A percentile compares a stretch with the other conserved stretches of the same genome.
Evolutionary conservation across 2,797 vertebrate species (phyloP).

Genomic region (Acipenser ruthenus): DNA sequence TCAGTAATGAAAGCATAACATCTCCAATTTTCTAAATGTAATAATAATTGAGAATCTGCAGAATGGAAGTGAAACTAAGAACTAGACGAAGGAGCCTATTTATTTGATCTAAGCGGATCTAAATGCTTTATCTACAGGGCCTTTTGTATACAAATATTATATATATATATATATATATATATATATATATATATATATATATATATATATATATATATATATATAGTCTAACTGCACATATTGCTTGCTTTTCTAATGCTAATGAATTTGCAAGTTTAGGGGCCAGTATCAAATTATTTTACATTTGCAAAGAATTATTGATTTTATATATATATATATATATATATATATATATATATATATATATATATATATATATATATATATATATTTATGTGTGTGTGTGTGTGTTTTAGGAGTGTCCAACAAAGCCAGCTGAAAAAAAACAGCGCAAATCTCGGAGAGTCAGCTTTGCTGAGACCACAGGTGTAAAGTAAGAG

Average conservation of each 20-base stretch:
- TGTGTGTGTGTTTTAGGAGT: slow-evolving; percentile 38
- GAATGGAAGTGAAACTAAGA: no score
- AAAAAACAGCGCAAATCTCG: slow-evolving; percentile 51
- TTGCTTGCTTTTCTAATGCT: no score
- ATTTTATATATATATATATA: not conserved
- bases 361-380: not conserved
- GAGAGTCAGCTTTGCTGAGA: slow-evolving; percentile 67
- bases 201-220: no score
- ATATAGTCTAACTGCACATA: no score
- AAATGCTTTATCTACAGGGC: not conserved
- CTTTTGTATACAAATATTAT: no score
- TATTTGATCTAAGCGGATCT: not conserved
- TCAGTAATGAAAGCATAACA: not conserved
- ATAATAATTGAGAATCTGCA: no score
- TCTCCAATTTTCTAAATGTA: no score
- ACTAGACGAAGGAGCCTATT: not conserved
- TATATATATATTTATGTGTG: not conserved
- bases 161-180: not conserved
- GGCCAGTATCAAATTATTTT: no score
- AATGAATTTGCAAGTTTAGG: no score
- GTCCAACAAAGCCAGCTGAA: slow-evolving; percentile 43
- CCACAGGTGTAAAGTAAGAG: slow-evolving; percentile 56
- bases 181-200: not conserved
- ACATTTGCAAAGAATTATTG: not conserved
- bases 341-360: not conserved